Evolutionary conservation across 2,797 vertebrate genomes (phyloP).

Genomic region (Pseudochirops corinnae): DNA sequence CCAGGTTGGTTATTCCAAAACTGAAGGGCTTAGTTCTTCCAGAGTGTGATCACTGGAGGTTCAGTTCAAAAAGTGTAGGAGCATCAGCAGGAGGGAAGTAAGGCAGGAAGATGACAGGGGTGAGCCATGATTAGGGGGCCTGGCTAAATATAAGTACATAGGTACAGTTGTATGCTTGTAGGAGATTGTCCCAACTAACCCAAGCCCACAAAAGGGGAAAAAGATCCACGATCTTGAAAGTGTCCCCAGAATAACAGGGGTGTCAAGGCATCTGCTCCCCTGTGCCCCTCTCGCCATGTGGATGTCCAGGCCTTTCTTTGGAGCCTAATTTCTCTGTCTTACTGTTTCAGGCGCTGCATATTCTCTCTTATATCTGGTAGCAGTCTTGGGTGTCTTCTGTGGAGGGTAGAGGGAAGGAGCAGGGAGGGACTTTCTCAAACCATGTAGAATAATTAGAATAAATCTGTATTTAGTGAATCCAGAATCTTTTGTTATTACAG

Average conservation of each 20-base stretch:
- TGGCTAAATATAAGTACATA: background rate
- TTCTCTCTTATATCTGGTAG: background rate
- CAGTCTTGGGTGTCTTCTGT: constrained; percentile 53
- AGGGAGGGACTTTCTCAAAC: constrained; percentile 45
- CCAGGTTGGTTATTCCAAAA: too few species aligned
- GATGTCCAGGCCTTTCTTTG: background rate
- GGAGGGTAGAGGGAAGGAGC: background rate
- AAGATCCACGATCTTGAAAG: background rate
- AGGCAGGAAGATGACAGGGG: background rate
- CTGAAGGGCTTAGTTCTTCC: too few species aligned
- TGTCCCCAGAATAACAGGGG: background rate
- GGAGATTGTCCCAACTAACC: background rate
- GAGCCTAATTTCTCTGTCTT: background rate
- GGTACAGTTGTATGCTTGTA: background rate
- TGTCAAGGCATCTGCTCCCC: background rate
- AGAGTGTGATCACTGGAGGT: too few species aligned
- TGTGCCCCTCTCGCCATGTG: background rate
- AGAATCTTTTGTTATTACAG: constrained; percentile 49
- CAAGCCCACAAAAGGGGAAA: background rate
- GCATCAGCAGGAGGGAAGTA: background rate
- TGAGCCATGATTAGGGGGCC: background rate
- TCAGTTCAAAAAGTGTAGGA: too few species aligned
- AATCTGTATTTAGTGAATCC: constrained; percentile 4
- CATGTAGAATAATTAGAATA: constrained; percentile 56
- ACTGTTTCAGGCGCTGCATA: background rate